Conservation (phyloP, 2,797 vertebrate species). For the Pachyuromys duprasi region DNA sequence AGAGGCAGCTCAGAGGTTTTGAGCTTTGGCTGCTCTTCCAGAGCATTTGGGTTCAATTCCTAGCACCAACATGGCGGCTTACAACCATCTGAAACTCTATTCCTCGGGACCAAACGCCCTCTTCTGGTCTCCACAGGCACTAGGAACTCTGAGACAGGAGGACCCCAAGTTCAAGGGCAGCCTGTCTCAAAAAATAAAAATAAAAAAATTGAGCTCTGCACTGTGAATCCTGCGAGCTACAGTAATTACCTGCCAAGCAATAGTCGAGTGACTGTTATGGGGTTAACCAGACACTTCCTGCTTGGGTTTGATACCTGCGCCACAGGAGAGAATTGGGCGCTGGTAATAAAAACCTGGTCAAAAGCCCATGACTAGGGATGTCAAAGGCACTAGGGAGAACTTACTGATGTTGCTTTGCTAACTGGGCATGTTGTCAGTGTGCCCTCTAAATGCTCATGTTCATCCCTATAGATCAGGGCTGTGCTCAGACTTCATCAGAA, state of each 20-base stretch:
- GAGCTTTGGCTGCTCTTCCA: neutral
- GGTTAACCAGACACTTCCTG: neutral
- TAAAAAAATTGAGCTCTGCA: no score
- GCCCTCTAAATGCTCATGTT: neutral
- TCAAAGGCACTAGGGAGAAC: neutral
- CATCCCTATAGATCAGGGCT: neutral
- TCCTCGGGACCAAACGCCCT: neutral
- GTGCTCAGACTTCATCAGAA: neutral
- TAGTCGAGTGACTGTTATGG: no score
- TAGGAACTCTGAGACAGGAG: neutral
- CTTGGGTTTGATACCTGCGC: neutral
- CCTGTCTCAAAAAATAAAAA: neutral
- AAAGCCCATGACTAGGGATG: neutral
- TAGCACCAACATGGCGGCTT: neutral
- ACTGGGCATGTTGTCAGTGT: neutral
- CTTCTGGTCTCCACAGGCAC: neutral
- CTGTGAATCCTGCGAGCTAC: neutral
- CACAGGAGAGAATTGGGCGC: neutral
- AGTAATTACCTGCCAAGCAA: neutral
- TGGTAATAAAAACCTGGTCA: neutral
- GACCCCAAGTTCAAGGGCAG: neutral
- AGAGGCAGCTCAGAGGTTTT: neutral
- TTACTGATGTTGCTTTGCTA: neutral
- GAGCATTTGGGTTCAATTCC: neutral
- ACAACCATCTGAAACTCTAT: neutral